Conservation (phyloP, 2,113 vertebrate genomes). For the Rana temporaria region DNA sequence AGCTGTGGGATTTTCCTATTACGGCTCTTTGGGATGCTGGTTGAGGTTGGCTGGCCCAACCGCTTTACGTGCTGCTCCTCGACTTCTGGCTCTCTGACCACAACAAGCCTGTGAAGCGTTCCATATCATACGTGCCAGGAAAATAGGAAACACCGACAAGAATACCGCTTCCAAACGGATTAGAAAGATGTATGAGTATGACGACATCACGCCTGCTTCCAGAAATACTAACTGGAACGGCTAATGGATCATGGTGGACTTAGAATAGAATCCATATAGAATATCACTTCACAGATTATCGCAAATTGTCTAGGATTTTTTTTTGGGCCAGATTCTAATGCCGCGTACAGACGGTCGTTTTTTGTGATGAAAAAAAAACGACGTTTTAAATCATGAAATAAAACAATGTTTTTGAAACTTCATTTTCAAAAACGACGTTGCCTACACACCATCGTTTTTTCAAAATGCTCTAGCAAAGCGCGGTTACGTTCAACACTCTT, state of each 20-base stretch:
- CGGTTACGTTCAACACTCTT: too few species aligned
- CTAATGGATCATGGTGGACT: not conserved
- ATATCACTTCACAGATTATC: not conserved
- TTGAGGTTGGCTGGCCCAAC: not conserved
- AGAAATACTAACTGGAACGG: not conserved
- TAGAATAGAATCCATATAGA: not conserved
- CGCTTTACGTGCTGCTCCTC: not conserved
- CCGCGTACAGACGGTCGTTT: too few species aligned
- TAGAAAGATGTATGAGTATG: slow-evolving; percentile 6
- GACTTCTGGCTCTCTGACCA: slow-evolving; percentile 50
- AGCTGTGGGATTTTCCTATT: not conserved
- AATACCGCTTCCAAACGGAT: slow-evolving; percentile 11
- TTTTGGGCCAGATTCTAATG: too few species aligned
- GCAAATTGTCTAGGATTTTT: not conserved
- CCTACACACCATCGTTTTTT: too few species aligned
- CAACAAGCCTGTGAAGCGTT: slow-evolving; percentile 52
- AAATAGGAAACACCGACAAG: slow-evolving; percentile 40
- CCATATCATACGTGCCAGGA: slow-evolving; percentile 44
- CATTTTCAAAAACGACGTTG: too few species aligned
- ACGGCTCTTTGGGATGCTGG: slow-evolving; percentile 19
- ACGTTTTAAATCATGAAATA: too few species aligned
- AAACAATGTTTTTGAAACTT: too few species aligned
- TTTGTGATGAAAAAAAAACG: too few species aligned
- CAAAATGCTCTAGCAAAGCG: too few species aligned
- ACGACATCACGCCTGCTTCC: not conserved